These are phyloP conservation scores for Lycia hirtaria DNA, from an alignment of 2,888 invertebrate genomes.

Conservation along the genomic window DNA sequence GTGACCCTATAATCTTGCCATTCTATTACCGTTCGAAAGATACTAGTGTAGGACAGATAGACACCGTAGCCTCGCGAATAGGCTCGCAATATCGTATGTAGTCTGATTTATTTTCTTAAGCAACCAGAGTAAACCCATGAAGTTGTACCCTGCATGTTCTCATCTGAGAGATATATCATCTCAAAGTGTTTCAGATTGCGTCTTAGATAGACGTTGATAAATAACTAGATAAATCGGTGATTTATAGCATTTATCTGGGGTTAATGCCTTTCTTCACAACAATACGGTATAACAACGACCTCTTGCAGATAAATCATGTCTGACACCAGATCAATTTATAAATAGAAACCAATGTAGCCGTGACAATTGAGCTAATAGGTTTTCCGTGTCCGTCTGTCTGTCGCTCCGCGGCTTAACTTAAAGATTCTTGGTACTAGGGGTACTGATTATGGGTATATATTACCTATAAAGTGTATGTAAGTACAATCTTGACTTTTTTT, in stretches of 20 bases:
- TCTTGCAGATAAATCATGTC: conserved; percentile 20
- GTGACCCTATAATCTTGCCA: no score
- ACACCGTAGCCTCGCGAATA: no score
- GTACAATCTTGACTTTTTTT: no score
- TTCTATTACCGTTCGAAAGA: no score
- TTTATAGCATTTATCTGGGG: conserved; percentile 35
- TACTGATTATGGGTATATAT: no score
- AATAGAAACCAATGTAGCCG: conserved; percentile 8
- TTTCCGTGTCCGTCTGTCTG: no score
- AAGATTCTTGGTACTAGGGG: no score
- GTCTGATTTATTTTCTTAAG: background rate
- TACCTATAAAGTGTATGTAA: no score
- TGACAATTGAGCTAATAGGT: no score
- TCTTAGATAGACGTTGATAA: conserved; percentile 29
- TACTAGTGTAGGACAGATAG: no score
- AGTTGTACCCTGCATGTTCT: conserved; percentile 14
- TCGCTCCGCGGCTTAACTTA: no score
- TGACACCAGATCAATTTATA: background rate
- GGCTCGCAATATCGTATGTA: background rate
- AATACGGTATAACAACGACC: conserved; percentile 21
- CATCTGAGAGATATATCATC: background rate
- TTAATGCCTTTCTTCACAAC: conserved; percentile 36
- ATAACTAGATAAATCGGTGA: conserved; percentile 32
- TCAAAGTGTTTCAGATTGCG: conserved; percentile 13
- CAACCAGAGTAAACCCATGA: conserved; percentile 2